Conservation (phyloP, 2,797 vertebrate genomes). For the Coregonus sp. region DNA sequence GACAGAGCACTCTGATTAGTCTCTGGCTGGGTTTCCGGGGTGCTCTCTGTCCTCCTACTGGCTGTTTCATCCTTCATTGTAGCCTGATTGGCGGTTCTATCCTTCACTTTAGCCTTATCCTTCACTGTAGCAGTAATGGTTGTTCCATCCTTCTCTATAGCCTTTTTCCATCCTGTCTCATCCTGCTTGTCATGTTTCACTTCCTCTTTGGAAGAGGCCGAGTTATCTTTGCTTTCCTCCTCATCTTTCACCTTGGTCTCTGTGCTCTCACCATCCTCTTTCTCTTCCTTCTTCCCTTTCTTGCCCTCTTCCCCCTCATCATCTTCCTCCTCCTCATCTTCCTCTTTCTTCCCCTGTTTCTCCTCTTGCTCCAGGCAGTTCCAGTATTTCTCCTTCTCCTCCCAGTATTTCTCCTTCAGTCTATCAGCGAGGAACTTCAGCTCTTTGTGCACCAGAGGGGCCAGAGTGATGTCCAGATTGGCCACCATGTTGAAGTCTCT, state of each 20-base stretch:
- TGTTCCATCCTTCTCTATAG: constrained; percentile 11
- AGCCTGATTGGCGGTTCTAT: constrained; percentile 20
- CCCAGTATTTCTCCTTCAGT: constrained; percentile 83
- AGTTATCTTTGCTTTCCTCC: background rate
- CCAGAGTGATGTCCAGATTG: constrained; percentile 65
- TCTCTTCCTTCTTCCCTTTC: constrained; percentile 19
- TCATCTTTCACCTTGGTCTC: constrained; percentile 9
- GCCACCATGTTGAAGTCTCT: constrained; percentile 65
- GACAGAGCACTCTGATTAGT: constrained; percentile 10
- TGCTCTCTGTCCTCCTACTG: constrained; percentile 17
- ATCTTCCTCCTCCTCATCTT: constrained; percentile 6
- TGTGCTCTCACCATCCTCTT: background rate
- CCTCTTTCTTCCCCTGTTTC: constrained; percentile 25
- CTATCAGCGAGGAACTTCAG: constrained; percentile 71
- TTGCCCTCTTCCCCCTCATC: constrained; percentile 3
- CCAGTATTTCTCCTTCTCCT: constrained; percentile 83
- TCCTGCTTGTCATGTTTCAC: background rate
- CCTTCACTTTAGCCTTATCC: constrained; percentile 17
- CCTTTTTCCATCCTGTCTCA: background rate
- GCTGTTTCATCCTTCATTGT: constrained; percentile 16
- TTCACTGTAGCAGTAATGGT: constrained; percentile 13
- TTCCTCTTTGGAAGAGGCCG: constrained; percentile 21
- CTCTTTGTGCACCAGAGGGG: constrained; percentile 60
- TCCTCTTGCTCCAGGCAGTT: constrained; percentile 71
- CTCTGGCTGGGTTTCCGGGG: constrained; percentile 17